Conservation (phyloP, 2,888 invertebrate genomes). For the Notocelia uddmanniana region DNA sequence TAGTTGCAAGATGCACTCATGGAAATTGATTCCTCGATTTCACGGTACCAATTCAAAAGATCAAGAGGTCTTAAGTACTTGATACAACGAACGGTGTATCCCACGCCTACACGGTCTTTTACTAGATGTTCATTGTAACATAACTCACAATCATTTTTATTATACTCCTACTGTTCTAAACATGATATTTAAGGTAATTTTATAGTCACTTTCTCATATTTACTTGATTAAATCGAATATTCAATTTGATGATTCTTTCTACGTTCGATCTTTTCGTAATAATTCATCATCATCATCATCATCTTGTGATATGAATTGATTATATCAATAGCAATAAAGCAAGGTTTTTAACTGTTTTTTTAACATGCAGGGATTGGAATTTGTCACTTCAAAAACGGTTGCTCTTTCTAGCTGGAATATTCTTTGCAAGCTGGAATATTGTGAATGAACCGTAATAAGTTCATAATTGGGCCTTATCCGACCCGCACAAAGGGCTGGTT, state of each 20-base stretch:
- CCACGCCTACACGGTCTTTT: constrained; percentile 18
- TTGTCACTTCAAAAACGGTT: too few relatives aligned
- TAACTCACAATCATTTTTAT: neutral
- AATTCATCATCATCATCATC: too few relatives aligned
- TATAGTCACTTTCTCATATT: neutral
- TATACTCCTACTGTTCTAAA: neutral
- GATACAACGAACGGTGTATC: constrained; percentile 35
- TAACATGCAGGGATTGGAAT: too few relatives aligned
- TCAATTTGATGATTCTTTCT: constrained; percentile 8
- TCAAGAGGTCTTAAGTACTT: constrained; percentile 43
- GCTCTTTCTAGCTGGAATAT: too few relatives aligned
- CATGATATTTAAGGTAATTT: neutral
- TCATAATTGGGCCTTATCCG: constrained; percentile 4
- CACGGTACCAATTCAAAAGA: constrained; percentile 51
- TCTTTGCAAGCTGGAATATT: too few relatives aligned
- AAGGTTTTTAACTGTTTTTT: too few relatives aligned
- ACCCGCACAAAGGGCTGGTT: neutral
- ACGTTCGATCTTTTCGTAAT: neutral
- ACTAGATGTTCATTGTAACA: constrained; percentile 2
- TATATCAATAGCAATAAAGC: neutral
- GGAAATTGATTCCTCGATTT: constrained; percentile 55
- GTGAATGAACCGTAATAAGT: neutral
- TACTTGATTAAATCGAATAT: constrained; percentile 13
- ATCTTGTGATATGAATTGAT: neutral
- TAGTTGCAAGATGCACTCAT: constrained; percentile 48